Evolutionary conservation across 2,797 vertebrate species (phyloP).

Genomic region (Lacerta agilis): DNA sequence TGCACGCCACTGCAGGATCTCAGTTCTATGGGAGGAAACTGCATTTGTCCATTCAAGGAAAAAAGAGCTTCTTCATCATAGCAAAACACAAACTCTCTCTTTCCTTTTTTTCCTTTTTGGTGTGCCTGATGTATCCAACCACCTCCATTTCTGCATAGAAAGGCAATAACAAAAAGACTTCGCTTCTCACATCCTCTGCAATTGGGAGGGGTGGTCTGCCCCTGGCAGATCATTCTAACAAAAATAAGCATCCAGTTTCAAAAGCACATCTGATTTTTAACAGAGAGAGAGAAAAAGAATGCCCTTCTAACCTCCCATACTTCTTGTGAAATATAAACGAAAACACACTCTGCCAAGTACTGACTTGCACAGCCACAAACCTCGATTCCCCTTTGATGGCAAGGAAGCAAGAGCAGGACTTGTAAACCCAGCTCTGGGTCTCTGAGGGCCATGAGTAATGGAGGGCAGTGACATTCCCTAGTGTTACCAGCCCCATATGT

Average conservation of each 20-base stretch:
- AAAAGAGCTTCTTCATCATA: constrained; percentile 59
- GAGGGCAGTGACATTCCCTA: not conserved
- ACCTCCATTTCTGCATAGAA: constrained; percentile 65
- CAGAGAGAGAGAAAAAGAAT: not conserved
- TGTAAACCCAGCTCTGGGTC: not conserved
- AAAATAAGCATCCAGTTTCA: constrained; percentile 69
- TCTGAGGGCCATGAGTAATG: no score
- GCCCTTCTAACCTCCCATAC: constrained; percentile 61
- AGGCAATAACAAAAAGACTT: no score
- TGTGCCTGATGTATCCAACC: constrained; percentile 70
- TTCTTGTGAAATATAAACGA: constrained; percentile 65
- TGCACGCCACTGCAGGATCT: constrained; percentile 61
- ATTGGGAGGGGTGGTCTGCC: not conserved
- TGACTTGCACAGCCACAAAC: constrained; percentile 18
- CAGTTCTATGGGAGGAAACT: constrained; percentile 57
- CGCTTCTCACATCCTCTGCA: constrained; percentile 67
- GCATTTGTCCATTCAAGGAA: constrained; percentile 68
- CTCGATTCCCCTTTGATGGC: constrained; percentile 19
- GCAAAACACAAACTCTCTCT: not conserved
- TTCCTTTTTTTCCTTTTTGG: constrained; percentile 9
- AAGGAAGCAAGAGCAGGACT: constrained; percentile 31
- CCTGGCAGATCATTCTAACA: constrained; percentile 57
- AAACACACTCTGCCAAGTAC: constrained; percentile 47
- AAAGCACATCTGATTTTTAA: constrained; percentile 60
- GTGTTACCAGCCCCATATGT: no score